Evolutionary conservation across 2,888 invertebrate genomes (phyloP).

Genomic region (Arctia plantaginis): DNA sequence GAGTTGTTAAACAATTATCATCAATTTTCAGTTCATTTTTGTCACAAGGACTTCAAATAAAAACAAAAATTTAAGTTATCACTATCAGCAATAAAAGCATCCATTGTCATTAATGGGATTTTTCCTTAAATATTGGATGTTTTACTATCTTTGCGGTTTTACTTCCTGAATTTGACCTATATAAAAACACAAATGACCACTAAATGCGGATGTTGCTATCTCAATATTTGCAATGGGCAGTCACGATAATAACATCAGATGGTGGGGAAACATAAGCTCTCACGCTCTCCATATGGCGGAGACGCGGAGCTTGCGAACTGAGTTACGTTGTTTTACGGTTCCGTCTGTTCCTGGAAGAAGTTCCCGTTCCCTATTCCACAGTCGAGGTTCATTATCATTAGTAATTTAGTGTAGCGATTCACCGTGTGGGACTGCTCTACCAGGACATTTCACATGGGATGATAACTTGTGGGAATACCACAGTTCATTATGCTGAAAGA

Average conservation of each 20-base stretch:
- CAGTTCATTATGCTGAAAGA: conserved; percentile 72
- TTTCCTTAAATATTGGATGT: background rate
- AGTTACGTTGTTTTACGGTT: conserved; percentile 58
- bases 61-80: background rate
- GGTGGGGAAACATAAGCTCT: conserved; percentile 56
- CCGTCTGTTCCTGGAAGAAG: conserved; percentile 62
- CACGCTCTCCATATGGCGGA: conserved; percentile 71
- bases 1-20: background rate
- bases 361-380: conserved; percentile 62
- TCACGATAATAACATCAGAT: conserved; percentile 71
- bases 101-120: conserved; percentile 30
- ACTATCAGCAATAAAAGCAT: conserved; percentile 33
- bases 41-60: background rate
- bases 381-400: conserved; percentile 75
- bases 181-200: conserved; percentile 62
- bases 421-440: conserved; percentile 70
- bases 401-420: conserved; percentile 66
- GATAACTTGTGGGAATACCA: conserved; percentile 72
- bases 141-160: conserved; percentile 73
- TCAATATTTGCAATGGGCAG: conserved; percentile 61
- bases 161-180: conserved; percentile 78
- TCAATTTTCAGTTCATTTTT: background rate
- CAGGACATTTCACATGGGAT: conserved; percentile 81
- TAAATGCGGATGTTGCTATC: conserved; percentile 77
- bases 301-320: conserved; percentile 31